Conservation (phyloP, 1,140 invertebrate genomes). For the Mycetomoellerius zeteki region DNA sequence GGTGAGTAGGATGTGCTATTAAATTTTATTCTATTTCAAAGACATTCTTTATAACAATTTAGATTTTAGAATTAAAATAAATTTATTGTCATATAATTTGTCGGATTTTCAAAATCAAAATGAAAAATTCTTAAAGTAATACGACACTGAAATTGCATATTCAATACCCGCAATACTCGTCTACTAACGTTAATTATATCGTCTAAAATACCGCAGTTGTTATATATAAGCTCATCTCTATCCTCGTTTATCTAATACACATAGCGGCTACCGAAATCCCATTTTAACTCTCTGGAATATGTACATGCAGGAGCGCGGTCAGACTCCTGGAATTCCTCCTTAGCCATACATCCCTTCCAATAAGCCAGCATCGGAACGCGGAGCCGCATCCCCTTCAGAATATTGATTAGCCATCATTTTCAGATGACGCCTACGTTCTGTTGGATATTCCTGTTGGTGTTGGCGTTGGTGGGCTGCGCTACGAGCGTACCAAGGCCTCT, state of each 20-base stretch:
- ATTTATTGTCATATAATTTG: not conserved
- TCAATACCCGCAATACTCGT: not conserved
- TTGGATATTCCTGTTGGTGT: conserved; percentile 80
- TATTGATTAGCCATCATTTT: conserved; percentile 87
- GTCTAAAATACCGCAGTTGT: not conserved
- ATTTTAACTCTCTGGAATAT: not conserved
- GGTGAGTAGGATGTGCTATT: not conserved
- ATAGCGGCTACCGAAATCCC: not conserved
- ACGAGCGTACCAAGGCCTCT: conserved; percentile 62
- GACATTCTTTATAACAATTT: not conserved
- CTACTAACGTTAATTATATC: conserved; percentile 12
- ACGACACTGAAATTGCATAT: not conserved
- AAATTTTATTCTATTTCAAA: conserved; percentile 7
- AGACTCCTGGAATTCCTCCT: conserved; percentile 65
- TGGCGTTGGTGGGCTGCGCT: conserved; percentile 77
- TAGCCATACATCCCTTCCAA: conserved; percentile 53
- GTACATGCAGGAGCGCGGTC: conserved; percentile 1
- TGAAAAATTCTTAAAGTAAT: not conserved
- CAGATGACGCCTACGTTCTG: conserved; percentile 81
- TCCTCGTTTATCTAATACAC: not conserved
- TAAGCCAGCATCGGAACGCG: conserved; percentile 66
- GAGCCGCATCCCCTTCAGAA: conserved; percentile 66
- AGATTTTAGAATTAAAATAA: not conserved
- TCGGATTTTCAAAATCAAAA: not conserved
- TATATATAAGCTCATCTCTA: not conserved